phyloP scores from a whole-genome alignment of 2,888 invertebrate species.

The Schizaphis graminum region DNA sequence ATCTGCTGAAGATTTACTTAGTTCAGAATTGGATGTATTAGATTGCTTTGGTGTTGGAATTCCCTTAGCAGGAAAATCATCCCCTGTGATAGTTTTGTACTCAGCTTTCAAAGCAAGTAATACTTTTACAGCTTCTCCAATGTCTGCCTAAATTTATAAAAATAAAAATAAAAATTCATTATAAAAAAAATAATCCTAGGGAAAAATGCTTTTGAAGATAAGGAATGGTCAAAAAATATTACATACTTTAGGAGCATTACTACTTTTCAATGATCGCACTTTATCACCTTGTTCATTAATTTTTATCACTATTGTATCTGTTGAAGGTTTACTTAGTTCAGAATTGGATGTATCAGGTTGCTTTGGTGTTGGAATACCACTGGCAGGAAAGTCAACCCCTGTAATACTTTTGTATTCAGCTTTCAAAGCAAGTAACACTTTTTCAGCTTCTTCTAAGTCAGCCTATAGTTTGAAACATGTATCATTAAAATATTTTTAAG shows the following conservation, averaged over 20 bases:
- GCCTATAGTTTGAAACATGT: background rate
- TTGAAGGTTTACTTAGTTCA: background rate
- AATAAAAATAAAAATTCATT: background rate
- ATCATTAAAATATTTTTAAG: background rate
- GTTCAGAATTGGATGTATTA: background rate
- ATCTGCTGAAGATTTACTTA: background rate
- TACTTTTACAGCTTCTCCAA: conserved; percentile 73
- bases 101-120: conserved; percentile 74
- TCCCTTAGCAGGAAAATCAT: background rate
- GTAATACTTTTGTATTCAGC: conserved; percentile 71
- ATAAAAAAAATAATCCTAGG: no score
- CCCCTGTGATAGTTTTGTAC: conserved; percentile 70
- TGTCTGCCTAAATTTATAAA: background rate
- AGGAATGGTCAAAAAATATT: no score
- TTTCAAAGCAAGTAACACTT: conserved; percentile 75
- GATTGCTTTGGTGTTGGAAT: background rate
- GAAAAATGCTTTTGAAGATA: no score
- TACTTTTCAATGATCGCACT: conserved; percentile 80
- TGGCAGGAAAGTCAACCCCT: background rate
- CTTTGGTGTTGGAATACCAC: background rate
- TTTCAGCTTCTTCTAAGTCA: conserved; percentile 72
- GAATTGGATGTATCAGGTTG: background rate
- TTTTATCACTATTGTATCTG: background rate
- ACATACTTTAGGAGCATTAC: conserved; percentile 76
- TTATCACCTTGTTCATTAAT: conserved; percentile 73